Evolutionary conservation across 2,797 vertebrate genomes (phyloP).

Genomic region (Hydrocynus forskahlii): DNA sequence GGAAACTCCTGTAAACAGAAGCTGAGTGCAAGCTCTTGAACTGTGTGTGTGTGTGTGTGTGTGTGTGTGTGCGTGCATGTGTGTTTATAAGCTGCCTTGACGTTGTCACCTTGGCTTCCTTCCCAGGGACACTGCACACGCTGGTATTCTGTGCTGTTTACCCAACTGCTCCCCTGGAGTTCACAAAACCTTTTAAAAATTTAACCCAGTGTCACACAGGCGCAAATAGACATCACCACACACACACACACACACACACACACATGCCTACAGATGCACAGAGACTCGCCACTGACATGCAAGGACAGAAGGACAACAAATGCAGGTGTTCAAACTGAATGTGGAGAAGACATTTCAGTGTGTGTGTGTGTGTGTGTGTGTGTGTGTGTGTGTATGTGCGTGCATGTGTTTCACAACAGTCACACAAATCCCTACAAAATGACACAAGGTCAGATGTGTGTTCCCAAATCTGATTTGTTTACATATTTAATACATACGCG

Average conservation of each 20-base stretch:
- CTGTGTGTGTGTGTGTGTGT: slow-evolving; percentile 8
- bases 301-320: slow-evolving; percentile 32
- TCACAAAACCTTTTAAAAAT: slow-evolving; percentile 45
- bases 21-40: slow-evolving; percentile 17
- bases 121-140: slow-evolving; percentile 42
- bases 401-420: not conserved
- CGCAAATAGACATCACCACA: not conserved
- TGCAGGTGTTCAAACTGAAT: not conserved
- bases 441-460: too few relatives aligned
- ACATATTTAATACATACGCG: too few relatives aligned
- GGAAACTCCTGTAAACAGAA: slow-evolving; percentile 25
- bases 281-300: slow-evolving; percentile 26
- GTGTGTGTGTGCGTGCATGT: slow-evolving; percentile 28
- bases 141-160: slow-evolving; percentile 49
- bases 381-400: not conserved
- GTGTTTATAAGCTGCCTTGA: slow-evolving; percentile 34
- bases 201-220: slow-evolving; percentile 35
- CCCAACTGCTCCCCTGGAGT: slow-evolving; percentile 33
- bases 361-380: not conserved
- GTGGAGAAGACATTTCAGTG: slow-evolving; percentile 15
- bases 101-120: slow-evolving; percentile 48
- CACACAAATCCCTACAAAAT: too few relatives aligned
- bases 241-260: slow-evolving; percentile 10
- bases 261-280: slow-evolving; percentile 19
- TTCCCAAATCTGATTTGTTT: too few relatives aligned